Percentiles rank a stretch among this genome's conserved stretches.
These are phyloP conservation scores for Pseudolaguvia tuberculata DNA, from an alignment of 2,113 vertebrate genomes.

Conservation along the genomic window DNA sequence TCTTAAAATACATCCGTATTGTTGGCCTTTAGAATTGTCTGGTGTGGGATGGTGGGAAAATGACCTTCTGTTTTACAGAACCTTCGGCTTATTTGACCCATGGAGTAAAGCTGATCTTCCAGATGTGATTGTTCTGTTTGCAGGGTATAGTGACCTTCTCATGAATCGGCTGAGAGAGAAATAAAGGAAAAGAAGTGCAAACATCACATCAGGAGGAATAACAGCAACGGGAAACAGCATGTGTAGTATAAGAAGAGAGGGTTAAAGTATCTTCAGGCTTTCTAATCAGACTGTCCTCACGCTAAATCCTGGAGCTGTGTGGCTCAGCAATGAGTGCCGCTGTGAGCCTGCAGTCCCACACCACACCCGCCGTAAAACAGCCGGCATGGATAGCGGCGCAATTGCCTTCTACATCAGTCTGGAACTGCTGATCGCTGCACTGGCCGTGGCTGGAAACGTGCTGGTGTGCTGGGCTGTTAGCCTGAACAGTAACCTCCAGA, in stretches of 20 bases:
- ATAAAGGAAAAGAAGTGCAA: background rate
- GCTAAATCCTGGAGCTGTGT: conserved; percentile 22
- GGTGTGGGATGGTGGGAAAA: conserved; percentile 38
- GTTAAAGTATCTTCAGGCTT: background rate
- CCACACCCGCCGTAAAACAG: conserved; percentile 30
- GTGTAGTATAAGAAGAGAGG: background rate
- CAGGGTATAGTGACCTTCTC: conserved; percentile 38
- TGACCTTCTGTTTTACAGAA: conserved; percentile 43
- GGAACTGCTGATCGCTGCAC: conserved; percentile 83
- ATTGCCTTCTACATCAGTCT: conserved; percentile 76
- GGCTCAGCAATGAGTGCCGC: conserved; percentile 75
- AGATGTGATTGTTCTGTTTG: conserved; percentile 45
- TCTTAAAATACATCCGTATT: conserved; percentile 48
- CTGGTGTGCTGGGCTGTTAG: conserved; percentile 94
- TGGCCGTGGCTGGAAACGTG: conserved; percentile 88
- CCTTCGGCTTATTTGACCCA: conserved; percentile 37
- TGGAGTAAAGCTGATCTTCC: conserved; percentile 31
- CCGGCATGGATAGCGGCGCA: conserved; percentile 70
- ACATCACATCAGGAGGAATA: background rate
- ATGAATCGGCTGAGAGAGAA: conserved; percentile 1
- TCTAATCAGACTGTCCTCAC: conserved; percentile 3
- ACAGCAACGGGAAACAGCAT: background rate
- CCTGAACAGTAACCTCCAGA: conserved; percentile 92
- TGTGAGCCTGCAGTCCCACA: conserved; percentile 51
- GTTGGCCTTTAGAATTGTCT: conserved; percentile 28